Evolutionary conservation across 1,140 invertebrate genomes (phyloP), one percentile per base, ranked within the genome.

Genomic region (Drosophila neocordata): DNA sequence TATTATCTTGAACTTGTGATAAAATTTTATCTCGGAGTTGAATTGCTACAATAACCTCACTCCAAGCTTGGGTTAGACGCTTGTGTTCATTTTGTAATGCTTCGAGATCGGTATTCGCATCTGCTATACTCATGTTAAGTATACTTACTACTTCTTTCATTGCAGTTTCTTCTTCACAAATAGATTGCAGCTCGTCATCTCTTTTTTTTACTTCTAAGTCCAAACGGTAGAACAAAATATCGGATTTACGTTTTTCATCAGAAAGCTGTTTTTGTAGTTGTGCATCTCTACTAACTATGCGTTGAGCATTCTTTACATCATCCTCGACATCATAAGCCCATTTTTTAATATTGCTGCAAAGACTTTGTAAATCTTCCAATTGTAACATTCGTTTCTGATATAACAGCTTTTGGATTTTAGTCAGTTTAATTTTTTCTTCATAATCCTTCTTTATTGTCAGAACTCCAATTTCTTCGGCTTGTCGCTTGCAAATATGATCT

Each of bases 21-120:
- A 94, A 92, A 4, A 95, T 93, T 83, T 94, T 94, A 87, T 96
- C 95, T 38, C 95, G 91, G 44, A 95, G 93, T 35, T 93, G 92
- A 68, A 96, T 95, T 61, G 94, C 94, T 4, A 94, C 91, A 18
- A 96, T 92, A 15, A 96, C 94, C 7, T 94, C 94, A 81, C 95
- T 95, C 95, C 96, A 96, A 8, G 95, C 93, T 77, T 93, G 93
- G 38, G 95, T 92, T 2, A 96, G 92, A 13, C 93, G 93, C 34
- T 93, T 93, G 68, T 95, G 94, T 69, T 96, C 95, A 35, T 93
- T 92, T 77, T 95, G 93, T 20, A 96, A 79, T 13, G 94, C 94
- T 83, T 95, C 95, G 20, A 96, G 91, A 85, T 96, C 95, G 5
- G 94, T 93, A 69, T 94, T 95, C 4, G 94, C 94, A 66, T 95